These are phyloP conservation scores for Percina caprodes DNA, from an alignment of 2,113 vertebrate genomes.

Conservation along the genomic window DNA sequence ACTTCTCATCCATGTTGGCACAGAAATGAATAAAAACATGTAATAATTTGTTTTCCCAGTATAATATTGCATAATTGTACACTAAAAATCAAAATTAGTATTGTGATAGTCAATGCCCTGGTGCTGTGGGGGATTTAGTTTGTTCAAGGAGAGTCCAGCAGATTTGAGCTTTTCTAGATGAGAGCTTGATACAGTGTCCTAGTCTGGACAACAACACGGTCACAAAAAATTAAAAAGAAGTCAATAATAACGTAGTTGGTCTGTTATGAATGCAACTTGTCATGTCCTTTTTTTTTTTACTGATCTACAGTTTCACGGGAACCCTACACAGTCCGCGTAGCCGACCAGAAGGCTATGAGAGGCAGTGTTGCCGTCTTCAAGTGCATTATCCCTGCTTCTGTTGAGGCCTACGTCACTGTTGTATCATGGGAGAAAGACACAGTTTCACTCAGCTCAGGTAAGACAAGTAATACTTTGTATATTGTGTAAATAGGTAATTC, in stretches of 20 bases:
- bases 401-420: conserved; percentile 97
- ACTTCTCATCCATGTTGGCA: neutral
- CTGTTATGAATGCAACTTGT: neutral
- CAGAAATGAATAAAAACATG: neutral
- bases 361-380: conserved; percentile 99
- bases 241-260: neutral
- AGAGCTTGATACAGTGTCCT: neutral
- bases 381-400: conserved; percentile 99
- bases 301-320: conserved; percentile 92
- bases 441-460: conserved; percentile 99
- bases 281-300: conserved; percentile 27
- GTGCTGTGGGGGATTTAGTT: neutral
- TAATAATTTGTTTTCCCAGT: neutral
- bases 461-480: conserved; percentile 42
- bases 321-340: conserved; percentile 98
- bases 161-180: neutral
- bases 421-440: conserved; percentile 99
- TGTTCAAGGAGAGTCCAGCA: no score
- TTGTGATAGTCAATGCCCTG: neutral
- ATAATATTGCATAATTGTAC: neutral
- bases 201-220: no score
- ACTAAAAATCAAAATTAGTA: neutral
- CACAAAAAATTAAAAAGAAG: conserved; percentile 1
- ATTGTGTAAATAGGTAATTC: neutral
- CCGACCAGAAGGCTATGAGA: conserved; percentile 99